Conservation (phyloP, 2,888 invertebrate genomes). For the Drosophila melanocephala region DNA sequence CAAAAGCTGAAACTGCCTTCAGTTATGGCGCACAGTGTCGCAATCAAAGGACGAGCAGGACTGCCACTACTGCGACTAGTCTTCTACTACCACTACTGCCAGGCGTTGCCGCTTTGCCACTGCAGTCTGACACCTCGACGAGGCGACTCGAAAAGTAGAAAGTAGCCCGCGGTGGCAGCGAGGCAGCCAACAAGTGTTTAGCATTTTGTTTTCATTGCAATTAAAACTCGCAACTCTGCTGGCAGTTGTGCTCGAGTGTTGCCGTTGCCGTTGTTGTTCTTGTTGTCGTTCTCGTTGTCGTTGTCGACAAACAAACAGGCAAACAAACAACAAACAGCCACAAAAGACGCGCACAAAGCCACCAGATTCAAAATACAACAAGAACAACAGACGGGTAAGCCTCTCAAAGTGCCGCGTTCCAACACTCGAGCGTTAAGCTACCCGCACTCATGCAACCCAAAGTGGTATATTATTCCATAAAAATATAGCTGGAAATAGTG, state of each 20-base stretch:
- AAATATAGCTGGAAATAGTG: not conserved
- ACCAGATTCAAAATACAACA: slow-evolving; percentile 39
- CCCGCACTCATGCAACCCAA: not conserved
- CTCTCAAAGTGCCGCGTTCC: slow-evolving; percentile 47
- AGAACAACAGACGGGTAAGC: slow-evolving; percentile 24
- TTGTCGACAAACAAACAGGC: slow-evolving; percentile 49
- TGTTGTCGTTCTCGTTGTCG: slow-evolving; percentile 39
- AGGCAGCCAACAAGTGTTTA: slow-evolving; percentile 76
- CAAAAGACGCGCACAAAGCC: slow-evolving; percentile 67
- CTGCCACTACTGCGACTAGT: not conserved
- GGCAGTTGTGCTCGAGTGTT: slow-evolving; percentile 53
- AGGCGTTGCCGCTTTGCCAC: slow-evolving; percentile 20
- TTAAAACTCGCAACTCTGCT: slow-evolving; percentile 64
- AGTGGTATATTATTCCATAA: slow-evolving; percentile 15
- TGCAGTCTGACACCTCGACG: slow-evolving; percentile 60
- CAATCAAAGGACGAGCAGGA: slow-evolving; percentile 46
- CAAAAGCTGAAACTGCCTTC: slow-evolving; percentile 50
- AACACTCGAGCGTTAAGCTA: slow-evolving; percentile 52
- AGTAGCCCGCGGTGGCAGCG: slow-evolving; percentile 58
- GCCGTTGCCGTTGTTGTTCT: slow-evolving; percentile 27
- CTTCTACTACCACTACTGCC: not conserved
- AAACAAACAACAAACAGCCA: slow-evolving; percentile 65
- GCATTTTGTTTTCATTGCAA: slow-evolving; percentile 77
- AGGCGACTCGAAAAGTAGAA: slow-evolving; percentile 53
- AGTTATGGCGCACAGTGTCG: slow-evolving; percentile 36